phyloP scores from a whole-genome alignment of 2,888 invertebrate species.

The Caenorhabditis sp. region DNA sequence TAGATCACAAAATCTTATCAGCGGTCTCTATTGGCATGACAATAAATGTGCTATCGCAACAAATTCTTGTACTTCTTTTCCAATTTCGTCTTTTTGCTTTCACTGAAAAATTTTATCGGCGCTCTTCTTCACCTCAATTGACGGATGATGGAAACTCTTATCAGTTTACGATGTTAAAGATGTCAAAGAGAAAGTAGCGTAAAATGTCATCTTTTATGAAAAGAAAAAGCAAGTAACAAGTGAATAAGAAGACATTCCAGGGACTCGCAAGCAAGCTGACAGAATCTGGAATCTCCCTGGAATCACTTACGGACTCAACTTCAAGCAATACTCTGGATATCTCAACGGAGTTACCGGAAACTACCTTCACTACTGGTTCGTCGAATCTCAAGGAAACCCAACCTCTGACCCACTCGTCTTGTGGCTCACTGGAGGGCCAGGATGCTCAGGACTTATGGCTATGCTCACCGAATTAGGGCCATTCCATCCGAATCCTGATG shows the following conservation, averaged over 20 bases:
- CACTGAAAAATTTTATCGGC: slow-evolving; percentile 44
- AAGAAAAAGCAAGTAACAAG: background rate
- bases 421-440: slow-evolving; percentile 84
- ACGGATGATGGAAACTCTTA: slow-evolving; percentile 24
- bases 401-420: slow-evolving; percentile 84
- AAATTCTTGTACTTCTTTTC: slow-evolving; percentile 18
- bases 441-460: slow-evolving; percentile 77
- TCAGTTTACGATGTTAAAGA: background rate
- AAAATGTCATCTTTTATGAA: slow-evolving; percentile 21
- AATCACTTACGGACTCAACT: slow-evolving; percentile 78
- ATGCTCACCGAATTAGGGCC: slow-evolving; percentile 72
- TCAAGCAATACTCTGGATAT: slow-evolving; percentile 85
- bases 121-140: background rate
- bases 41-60: slow-evolving; percentile 38
- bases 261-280: slow-evolving; percentile 75
- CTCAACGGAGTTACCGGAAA: slow-evolving; percentile 77
- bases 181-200: slow-evolving; percentile 5
- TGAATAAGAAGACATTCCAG: slow-evolving; percentile 35
- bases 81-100: slow-evolving; percentile 30
- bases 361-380: slow-evolving; percentile 76
- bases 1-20: slow-evolving; percentile 54
- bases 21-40: slow-evolving; percentile 32
- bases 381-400: slow-evolving; percentile 83
- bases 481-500: slow-evolving; percentile 80
- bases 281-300: slow-evolving; percentile 75